Percentiles rank a stretch among this genome's conserved stretches.
Conservation (phyloP, 2,797 vertebrate genomes). For the Micrastur ruficollis region DNA sequence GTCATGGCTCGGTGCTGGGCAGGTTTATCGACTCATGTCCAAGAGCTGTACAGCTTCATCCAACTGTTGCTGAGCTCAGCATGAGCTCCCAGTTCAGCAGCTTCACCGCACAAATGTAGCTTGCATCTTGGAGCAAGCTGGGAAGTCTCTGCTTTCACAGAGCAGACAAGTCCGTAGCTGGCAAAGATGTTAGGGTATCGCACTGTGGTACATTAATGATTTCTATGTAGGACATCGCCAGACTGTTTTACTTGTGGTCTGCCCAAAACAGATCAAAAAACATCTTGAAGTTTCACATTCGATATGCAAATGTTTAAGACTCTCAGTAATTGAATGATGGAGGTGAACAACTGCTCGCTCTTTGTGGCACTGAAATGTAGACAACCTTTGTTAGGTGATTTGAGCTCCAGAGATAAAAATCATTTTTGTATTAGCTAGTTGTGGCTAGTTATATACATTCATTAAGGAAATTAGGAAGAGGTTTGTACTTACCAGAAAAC, state of each 20-base stretch:
- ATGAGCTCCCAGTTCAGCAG: not conserved
- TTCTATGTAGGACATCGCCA: not conserved
- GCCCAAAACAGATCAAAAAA: not conserved
- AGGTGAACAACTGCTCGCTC: not conserved
- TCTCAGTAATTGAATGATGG: not conserved
- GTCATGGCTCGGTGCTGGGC: not conserved
- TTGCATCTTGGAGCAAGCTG: not conserved
- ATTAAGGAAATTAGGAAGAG: not conserved
- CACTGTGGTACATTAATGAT: fast-evolving
- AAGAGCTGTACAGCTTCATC: not conserved
- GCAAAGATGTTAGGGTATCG: not conserved
- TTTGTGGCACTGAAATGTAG: not conserved
- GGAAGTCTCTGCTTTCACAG: not conserved
- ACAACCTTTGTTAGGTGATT: not conserved
- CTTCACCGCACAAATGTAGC: not conserved
- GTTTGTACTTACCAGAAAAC: not conserved
- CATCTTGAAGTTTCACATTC: not conserved
- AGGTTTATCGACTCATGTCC: not conserved
- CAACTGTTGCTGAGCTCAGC: not conserved
- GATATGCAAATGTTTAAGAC: not conserved
- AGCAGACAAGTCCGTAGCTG: not conserved
- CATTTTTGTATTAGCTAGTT: not conserved
- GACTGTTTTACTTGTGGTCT: fast-evolving
- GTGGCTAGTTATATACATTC: not conserved
- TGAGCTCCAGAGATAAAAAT: not conserved